Evolutionary conservation across 1,140 invertebrate species (phyloP).

Genomic region (Nixonia krombeini): DNA sequence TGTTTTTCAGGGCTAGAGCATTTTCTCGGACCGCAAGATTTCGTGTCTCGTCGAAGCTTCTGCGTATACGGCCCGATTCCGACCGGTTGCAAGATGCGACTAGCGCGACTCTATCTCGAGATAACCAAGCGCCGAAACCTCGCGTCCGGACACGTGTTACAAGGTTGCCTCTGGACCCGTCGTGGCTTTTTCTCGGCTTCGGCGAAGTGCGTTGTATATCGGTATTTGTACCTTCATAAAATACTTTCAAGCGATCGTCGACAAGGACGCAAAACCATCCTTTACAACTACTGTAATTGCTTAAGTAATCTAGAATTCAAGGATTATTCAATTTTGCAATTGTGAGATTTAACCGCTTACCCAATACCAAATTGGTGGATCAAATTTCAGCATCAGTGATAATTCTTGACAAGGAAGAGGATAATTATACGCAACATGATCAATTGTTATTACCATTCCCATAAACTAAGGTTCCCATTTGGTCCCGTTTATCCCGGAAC

Average conservation of each 20-base stretch:
- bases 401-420: too few relatives aligned
- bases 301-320: too few relatives aligned
- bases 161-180: slow-evolving; percentile 15
- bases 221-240: too few relatives aligned
- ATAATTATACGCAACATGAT: too few relatives aligned
- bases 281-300: too few relatives aligned
- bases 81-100: slow-evolving; percentile 5
- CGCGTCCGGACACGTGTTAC: slow-evolving; percentile 24
- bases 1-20: slow-evolving; percentile 10
- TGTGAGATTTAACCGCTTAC: not conserved
- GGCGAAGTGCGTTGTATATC: not conserved
- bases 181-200: not conserved
- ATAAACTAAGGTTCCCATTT: too few relatives aligned
- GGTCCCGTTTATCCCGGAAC: too few relatives aligned
- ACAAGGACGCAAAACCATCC: too few relatives aligned
- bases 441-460: too few relatives aligned
- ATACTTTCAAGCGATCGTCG: too few relatives aligned
- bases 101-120: slow-evolving; percentile 27
- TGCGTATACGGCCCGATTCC: slow-evolving; percentile 13
- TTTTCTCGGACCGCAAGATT: slow-evolving; percentile 8
- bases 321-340: not conserved
- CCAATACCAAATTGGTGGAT: not conserved
- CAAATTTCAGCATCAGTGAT: too few relatives aligned
- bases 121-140: slow-evolving; percentile 22
- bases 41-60: not conserved